Evolutionary conservation across 2,113 vertebrate species (phyloP).

Genomic region (Cichladusa arquata): DNA sequence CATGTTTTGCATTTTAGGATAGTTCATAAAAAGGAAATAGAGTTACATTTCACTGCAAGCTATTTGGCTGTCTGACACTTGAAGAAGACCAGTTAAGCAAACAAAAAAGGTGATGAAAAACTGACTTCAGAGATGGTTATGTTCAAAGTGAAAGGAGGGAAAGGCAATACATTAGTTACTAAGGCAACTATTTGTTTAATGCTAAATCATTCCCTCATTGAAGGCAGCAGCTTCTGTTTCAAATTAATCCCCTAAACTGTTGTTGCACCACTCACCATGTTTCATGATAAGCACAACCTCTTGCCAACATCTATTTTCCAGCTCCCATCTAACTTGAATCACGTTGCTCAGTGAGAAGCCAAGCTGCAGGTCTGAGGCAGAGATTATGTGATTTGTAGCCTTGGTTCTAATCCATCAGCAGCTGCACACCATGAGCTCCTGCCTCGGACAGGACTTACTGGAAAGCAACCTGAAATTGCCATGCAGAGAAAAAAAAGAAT

Average conservation of each 20-base stretch:
- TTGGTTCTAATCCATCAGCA: not conserved
- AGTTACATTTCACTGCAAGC: not conserved
- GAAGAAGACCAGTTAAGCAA: conserved; percentile 26
- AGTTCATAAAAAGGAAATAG: not conserved
- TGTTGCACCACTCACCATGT: not conserved
- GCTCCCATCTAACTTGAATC: not conserved
- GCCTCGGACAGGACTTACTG: not conserved
- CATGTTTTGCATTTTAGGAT: not conserved
- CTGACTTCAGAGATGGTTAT: not conserved
- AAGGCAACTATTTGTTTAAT: conserved; percentile 32
- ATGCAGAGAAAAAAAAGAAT: not conserved
- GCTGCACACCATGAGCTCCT: not conserved
- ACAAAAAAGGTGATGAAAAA: conserved; percentile 25
- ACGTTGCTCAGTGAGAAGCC: not conserved
- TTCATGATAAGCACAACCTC: not conserved
- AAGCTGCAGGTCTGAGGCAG: not conserved
- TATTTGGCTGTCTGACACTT: not conserved
- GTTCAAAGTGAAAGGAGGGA: not conserved
- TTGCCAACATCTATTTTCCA: not conserved
- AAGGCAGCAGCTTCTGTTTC: conserved; percentile 28
- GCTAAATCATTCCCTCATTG: conserved; percentile 14
- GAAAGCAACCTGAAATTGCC: not conserved
- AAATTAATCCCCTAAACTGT: not conserved
- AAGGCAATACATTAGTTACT: conserved; percentile 6
- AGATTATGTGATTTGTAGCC: not conserved